Base-by-base conservation (phyloP, 2,888 invertebrate species). In the Orchestes rusci region DNA sequence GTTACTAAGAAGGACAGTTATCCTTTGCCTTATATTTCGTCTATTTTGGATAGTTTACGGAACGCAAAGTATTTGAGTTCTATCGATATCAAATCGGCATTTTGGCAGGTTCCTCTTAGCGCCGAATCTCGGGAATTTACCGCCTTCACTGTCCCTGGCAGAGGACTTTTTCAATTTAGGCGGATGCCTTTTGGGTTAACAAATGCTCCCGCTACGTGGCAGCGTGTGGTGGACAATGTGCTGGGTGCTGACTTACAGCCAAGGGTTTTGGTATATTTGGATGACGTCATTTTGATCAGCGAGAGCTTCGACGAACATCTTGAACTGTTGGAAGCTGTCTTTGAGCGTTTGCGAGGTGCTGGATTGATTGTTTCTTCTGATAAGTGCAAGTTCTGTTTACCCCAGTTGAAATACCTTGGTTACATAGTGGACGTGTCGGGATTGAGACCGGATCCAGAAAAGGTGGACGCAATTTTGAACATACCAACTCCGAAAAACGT, bases 391-490 rank as follows among this genome's bases (percentile, higher is more conserved):
- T 59, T 61, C 43, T 57, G 54, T 43, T 16, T 36, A 23, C 39
- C 44, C 4, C 30, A 54, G 17, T 17, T 67, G 2, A 51, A 53
- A 29, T 62, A 59, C 42, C 43, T 67, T 2, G 64, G 65, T 1
- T 62, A 61, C 37, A 23, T 61, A 0, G 58, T 66, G 2, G 53
- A 56, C 33, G 19, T 32, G 1, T 13, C 57, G 2, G 63, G 63
- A 4, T 17, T 60, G 3, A 47, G 53, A 1, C 46, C 43, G 8
- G 37, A 43, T 43, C 44, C 36, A 2, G 40, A 37, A 23, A 48
- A 50, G 30, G 36, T 48, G 3, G 17, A 46, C 10, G 45, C 49
- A 12, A 49, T 49, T 29, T 2, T 50, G 5, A 48, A 50, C n/a
- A 43, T 43, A 18, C 30, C 43, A 5, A 19, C 17, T 16, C 50